Base-by-base conservation (phyloP, 2,888 invertebrate species). In the Eristalis arbustorum region DNA sequence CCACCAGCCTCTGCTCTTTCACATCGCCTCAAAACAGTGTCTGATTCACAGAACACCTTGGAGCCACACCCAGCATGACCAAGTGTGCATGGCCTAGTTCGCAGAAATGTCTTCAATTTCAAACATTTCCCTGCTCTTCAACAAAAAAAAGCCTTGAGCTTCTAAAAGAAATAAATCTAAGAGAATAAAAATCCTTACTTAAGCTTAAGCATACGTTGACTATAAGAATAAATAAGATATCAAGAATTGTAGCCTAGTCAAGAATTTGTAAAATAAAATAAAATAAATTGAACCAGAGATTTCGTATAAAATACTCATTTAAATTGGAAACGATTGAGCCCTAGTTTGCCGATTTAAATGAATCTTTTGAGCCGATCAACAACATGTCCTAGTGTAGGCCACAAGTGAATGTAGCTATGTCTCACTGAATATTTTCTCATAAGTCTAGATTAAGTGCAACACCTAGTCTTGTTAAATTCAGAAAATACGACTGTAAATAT, bases 261-360 rank as follows among this genome's bases (percentile, higher is more conserved):
- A n/a, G 13, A 68, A 31, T 28, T 49, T 49, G 49, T 49, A 49
- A 49, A 18, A 49, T 49, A 49, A 23, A 56, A 14, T 8, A 56
- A 73, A 22, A 49, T 18, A 49, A 73, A 22, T 22, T 10, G 1
- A 23, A 22, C 14, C 14, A 31, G 11, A 11, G 13, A 67, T 31
- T 34, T 34, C 56, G 68, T 8, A 64, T 64, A 84, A 84, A 83
- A 78, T 89, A 90, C 88, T 91, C 90, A 91, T 91, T 92, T 91
- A 90, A 91, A 91, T 92, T 90, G 92, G 91, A 91, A 91, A 91
- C 91, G 89, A 88, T 88, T 88, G 92, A 92, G 92, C 92, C 92
- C 92, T 91, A 90, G 91, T 91, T 92, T 91, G 89, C 91, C 89
- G 88, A 91, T 92, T 91, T 91, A 91, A 91, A 92, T 92, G 90